A percentile compares a stretch with the other conserved stretches of the same genome.
phyloP scores from a whole-genome alignment of 2,888 invertebrate genomes.

The Agonopterix arenella region DNA sequence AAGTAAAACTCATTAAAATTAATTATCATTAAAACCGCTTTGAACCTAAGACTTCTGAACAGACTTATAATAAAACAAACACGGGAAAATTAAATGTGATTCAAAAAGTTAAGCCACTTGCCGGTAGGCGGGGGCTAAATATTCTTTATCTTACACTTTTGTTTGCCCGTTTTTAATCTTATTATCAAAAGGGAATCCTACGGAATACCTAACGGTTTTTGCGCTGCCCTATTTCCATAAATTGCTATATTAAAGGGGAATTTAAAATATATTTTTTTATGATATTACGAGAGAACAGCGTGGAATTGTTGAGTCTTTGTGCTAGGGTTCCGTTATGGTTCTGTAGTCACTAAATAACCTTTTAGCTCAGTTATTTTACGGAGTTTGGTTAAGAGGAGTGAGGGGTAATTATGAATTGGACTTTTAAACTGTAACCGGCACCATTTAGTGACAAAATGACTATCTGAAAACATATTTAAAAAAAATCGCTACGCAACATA shows the following conservation, averaged over 20 bases:
- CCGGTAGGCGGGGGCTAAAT: constrained; percentile 20
- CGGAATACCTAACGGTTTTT: constrained; percentile 9
- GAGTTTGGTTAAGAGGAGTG: no score
- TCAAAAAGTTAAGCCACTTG: constrained; percentile 34
- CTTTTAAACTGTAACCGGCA: no score
- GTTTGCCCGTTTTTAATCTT: constrained; percentile 26
- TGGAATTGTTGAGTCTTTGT: no score
- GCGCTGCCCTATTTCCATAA: constrained; percentile 7
- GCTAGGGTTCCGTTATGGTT: no score
- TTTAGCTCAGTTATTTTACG: no score
- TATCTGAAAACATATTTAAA: no score
- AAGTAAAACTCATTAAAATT: no score
- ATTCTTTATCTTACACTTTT: constrained; percentile 32
- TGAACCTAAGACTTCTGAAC: constrained; percentile 6
- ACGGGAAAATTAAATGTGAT: constrained; percentile 33
- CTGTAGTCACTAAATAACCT: no score
- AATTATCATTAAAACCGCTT: no score
- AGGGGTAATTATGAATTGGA: no score
- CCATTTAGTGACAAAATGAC: no score
- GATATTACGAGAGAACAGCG: constrained; percentile 4
- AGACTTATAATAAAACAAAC: constrained; percentile 22
- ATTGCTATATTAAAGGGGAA: constrained; percentile 16
- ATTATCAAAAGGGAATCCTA: constrained; percentile 20
- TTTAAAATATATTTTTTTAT: constrained; percentile 13
- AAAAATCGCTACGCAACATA: no score